Evolutionary conservation across 2,888 invertebrate species (phyloP).

Genomic region (Volucella bombylans): DNA sequence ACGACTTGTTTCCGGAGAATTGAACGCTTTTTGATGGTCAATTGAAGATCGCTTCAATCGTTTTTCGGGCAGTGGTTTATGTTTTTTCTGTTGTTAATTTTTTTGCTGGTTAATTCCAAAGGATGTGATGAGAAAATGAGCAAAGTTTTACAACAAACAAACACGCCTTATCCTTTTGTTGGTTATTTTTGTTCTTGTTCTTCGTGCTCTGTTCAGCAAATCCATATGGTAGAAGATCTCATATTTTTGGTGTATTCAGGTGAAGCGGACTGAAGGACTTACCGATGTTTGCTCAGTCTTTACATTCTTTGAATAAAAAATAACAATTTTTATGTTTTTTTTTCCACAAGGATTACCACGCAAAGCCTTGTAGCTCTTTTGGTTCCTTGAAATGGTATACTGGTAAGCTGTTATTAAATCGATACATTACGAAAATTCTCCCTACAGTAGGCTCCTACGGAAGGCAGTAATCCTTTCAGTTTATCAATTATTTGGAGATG

Average conservation of each 20-base stretch:
- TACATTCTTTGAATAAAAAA: slow-evolving; percentile 38
- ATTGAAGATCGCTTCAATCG: slow-evolving; percentile 71
- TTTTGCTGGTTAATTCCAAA: neutral
- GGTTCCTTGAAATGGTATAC: slow-evolving; percentile 34
- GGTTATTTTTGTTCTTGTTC: neutral
- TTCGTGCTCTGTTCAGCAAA: neutral
- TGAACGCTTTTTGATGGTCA: slow-evolving; percentile 75
- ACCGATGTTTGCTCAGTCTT: slow-evolving; percentile 64
- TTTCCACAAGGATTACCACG: slow-evolving; percentile 48
- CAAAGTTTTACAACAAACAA: slow-evolving; percentile 74
- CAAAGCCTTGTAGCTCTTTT: slow-evolving; percentile 28
- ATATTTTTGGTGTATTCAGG: slow-evolving; percentile 61
- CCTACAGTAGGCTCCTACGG: slow-evolving; percentile 33
- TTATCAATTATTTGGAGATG: slow-evolving; percentile 63
- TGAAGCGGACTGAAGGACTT: slow-evolving; percentile 63
- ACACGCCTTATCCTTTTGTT: slow-evolving; percentile 69
- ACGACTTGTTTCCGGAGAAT: slow-evolving; percentile 71
- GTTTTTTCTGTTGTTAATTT: neutral
- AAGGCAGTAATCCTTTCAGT: slow-evolving; percentile 62
- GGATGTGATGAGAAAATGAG: slow-evolving; percentile 57
- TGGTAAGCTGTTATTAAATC: slow-evolving; percentile 54
- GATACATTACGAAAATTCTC: slow-evolving; percentile 43
- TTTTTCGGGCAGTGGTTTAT: neutral
- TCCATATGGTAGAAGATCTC: slow-evolving; percentile 41
- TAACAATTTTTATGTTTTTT: slow-evolving; percentile 38